Evolutionary conservation across 2,797 vertebrate genomes (phyloP).

Genomic region (Enteromius viviparus): DNA sequence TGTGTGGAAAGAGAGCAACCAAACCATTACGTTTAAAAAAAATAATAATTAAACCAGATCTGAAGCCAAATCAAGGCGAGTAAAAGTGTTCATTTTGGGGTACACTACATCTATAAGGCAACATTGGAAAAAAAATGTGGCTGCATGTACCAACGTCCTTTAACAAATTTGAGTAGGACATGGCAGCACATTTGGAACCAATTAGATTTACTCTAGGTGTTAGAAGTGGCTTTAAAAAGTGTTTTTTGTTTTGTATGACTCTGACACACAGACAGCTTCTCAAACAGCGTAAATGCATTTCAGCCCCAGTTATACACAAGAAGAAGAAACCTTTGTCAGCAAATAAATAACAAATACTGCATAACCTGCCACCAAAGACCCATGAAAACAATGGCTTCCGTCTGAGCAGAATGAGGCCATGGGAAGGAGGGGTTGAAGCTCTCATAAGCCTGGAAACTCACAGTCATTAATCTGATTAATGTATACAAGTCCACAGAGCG

Average conservation of each 20-base stretch:
- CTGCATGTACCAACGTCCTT: not conserved
- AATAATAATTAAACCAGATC: not conserved
- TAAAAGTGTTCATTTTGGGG: not conserved
- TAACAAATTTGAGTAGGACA: conserved; percentile 34
- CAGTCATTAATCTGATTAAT: conserved; percentile 78
- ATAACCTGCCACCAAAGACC: conserved; percentile 43
- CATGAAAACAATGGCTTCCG: conserved; percentile 48
- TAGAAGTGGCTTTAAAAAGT: conserved; percentile 55
- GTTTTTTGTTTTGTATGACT: conserved; percentile 38
- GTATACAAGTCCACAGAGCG: conserved; percentile 63
- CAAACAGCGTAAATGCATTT: not conserved
- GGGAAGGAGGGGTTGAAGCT: conserved; percentile 64
- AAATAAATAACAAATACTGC: conserved; percentile 16
- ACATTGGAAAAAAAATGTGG: conserved; percentile 5
- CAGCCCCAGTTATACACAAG: not conserved
- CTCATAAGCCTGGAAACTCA: conserved; percentile 76
- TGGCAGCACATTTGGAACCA: conserved; percentile 56
- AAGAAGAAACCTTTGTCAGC: conserved; percentile 3
- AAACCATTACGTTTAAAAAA: not conserved
- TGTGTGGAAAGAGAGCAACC: not conserved
- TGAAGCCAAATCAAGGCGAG: not conserved
- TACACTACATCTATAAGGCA: not conserved
- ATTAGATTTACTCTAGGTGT: conserved; percentile 52
- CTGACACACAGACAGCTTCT: not conserved
- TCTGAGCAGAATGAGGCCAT: conserved; percentile 52